These are phyloP conservation scores for Montipora foliosa DNA, from an alignment of 64 coral and sea anemone genomes.

Conservation along the genomic window DNA sequence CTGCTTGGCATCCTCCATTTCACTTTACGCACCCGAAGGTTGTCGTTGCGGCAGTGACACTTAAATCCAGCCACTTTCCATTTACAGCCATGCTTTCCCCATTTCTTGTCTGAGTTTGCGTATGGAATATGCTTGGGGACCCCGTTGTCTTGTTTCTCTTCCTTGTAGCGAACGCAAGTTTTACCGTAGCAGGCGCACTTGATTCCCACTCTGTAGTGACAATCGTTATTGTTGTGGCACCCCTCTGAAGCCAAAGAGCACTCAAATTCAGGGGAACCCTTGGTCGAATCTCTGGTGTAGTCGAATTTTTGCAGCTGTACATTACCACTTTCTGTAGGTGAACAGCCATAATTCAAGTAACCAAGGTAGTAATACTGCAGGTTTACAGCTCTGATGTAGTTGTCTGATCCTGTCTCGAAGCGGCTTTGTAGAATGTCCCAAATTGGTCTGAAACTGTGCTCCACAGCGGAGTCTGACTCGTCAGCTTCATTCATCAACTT, in stretches of 20 bases:
- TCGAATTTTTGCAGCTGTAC: conserved; percentile 48
- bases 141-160: neutral
- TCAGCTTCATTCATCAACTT: no score
- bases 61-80: conserved; percentile 3
- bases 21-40: no score
- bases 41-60: neutral
- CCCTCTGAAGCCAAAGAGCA: conserved; percentile 45
- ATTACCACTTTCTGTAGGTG: neutral
- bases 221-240: conserved; percentile 47
- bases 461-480: no score
- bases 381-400: no score
- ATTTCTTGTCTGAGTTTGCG: neutral
- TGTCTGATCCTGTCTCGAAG: no score
- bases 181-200: conserved; percentile 22
- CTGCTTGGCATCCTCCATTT: no score
- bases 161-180: conserved; percentile 46
- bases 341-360: no score
- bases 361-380: no score
- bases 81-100: conserved; percentile 26
- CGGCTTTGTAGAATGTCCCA: no score
- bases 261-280: conserved; percentile 15
- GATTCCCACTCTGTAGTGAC: conserved; percentile 3
- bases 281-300: conserved; percentile 5
- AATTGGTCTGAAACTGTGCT: no score
- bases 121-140: neutral